Base-by-base conservation (phyloP, 2,888 invertebrate species). In the Alsophila aescularia region DNA sequence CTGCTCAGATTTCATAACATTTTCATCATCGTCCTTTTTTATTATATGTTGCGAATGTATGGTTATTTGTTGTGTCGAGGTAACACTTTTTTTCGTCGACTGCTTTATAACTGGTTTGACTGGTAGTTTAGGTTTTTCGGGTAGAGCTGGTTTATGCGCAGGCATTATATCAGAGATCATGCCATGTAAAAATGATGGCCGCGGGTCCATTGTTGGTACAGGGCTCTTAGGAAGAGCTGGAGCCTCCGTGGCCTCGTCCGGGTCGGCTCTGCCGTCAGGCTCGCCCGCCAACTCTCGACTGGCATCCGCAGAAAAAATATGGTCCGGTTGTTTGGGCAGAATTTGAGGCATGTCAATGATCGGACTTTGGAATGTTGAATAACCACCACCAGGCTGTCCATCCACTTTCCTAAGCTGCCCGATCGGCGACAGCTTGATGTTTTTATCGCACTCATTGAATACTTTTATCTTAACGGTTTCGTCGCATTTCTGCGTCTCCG, bases 231-330 rank as follows among this genome's bases (percentile, higher is more conserved):
- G 96, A 52, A 96, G 80, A 3, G 94, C 94, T 0, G 95, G 94
- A 0, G 95, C 94, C 78, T 95, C 95, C 16, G 90, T 90, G 0
- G 92, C 85, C 35, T 95, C 94, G 71, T 96, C 96, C 0, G 96
- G 96, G 83, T 96, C 96, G 10, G 96, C 96, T 67, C 96, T 93
- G n/a, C 97, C 96, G 72, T 97, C 97, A 0, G 97, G 97, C 72
- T 96, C 96, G 7, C 96, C 97, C 7, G 96, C 96, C 64, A 95
- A 85, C 73, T 97, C 96, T 21, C 96, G 92, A 76, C 95, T 96
- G 43, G 94, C 94, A 73, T 92, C 92, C n/a, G 88, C 87, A 9
- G 92, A 90, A 73, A 92, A 92, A 44, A 92, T 75, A 57, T 75
- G 75, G 63, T 90, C 90, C 35, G 81, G 66, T 58, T 83, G 81